phyloP scores from a whole-genome alignment of 2,797 vertebrate species.

The Macrochelys suwanniensis region DNA sequence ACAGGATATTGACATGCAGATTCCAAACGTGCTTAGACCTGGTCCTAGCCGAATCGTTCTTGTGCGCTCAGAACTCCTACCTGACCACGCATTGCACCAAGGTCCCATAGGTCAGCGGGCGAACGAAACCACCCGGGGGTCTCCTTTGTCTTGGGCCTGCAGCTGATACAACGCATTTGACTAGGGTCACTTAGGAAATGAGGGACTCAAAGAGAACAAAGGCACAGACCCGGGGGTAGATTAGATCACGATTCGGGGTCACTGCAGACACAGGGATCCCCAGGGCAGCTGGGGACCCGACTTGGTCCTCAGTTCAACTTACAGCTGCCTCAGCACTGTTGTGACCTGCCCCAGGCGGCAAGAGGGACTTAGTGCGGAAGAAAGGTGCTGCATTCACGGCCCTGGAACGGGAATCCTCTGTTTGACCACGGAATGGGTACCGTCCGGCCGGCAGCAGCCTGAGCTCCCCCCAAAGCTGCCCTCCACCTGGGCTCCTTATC shows the following conservation, averaged over 20 bases:
- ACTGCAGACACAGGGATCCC: neutral
- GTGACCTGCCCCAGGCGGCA: neutral
- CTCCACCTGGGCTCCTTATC: too few species aligned
- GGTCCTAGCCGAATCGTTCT: neutral
- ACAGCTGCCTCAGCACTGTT: neutral
- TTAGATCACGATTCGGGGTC: neutral
- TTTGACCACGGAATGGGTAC: neutral
- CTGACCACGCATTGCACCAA: neutral
- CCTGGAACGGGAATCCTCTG: neutral
- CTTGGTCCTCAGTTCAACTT: rapidly evolving
- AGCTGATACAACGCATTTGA: neutral
- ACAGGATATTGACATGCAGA: neutral
- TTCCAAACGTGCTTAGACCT: neutral
- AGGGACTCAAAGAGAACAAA: neutral
- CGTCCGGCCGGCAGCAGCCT: neutral
- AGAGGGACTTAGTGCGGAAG: neutral
- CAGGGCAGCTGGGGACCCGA: neutral
- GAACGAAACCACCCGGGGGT: neutral
- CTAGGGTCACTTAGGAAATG: rapidly evolving
- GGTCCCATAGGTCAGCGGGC: neutral
- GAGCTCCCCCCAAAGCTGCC: neutral
- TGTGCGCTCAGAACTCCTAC: rapidly evolving
- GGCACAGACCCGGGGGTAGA: neutral
- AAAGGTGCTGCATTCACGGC: neutral
- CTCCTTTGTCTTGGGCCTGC: neutral